Evolutionary conservation across 2,113 vertebrate species (phyloP).

Genomic region (Limanda limanda): DNA sequence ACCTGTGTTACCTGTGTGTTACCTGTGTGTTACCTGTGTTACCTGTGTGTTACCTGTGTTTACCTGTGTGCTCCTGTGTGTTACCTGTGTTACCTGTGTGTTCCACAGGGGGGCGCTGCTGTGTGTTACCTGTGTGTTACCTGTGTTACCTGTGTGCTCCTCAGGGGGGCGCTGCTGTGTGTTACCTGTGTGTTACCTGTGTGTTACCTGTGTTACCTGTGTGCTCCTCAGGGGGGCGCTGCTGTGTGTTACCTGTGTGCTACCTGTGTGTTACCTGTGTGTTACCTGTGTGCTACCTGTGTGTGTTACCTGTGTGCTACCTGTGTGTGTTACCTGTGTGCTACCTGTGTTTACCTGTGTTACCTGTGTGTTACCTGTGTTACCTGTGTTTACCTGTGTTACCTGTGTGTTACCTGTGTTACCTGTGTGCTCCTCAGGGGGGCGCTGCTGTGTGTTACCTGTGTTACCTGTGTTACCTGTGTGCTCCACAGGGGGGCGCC

Average conservation of each 20-base stretch:
- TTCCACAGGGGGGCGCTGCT: too few species aligned
- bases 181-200: neutral
- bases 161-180: too few species aligned
- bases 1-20: neutral
- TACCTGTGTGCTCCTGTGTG: neutral
- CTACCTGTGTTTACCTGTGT: too few species aligned
- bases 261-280: neutral
- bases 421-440: too few species aligned
- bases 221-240: too few species aligned
- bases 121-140: neutral
- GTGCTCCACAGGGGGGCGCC: too few species aligned
- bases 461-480: too few species aligned
- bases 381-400: too few species aligned
- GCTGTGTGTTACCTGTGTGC: neutral
- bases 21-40: constrained; percentile 7
- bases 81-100: neutral
- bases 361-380: too few species aligned
- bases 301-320: neutral
- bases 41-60: neutral
- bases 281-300: neutral
- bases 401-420: too few species aligned
- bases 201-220: neutral
- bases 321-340: too few species aligned
- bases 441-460: too few species aligned
- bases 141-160: neutral